These are phyloP conservation scores for Sitta carolinensis DNA, from an alignment of 2,797 vertebrate species.

Conservation along the genomic window DNA sequence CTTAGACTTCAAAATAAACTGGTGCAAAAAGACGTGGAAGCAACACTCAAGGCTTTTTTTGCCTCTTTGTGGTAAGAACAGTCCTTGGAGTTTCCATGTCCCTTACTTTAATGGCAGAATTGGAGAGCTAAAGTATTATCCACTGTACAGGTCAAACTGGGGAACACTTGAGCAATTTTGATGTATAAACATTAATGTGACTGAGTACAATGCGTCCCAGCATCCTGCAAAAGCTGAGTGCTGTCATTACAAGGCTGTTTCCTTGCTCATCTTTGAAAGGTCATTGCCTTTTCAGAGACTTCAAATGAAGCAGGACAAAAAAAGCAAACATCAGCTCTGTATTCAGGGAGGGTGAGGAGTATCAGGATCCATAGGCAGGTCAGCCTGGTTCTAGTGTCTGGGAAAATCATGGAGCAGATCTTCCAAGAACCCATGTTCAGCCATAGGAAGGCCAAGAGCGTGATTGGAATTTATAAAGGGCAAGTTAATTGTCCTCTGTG, in stretches of 20 bases:
- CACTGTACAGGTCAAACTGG: not conserved
- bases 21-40: not conserved
- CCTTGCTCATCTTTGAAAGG: not conserved
- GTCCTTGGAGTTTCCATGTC: not conserved
- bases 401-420: not conserved
- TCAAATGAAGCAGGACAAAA: not conserved
- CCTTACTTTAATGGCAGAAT: not conserved
- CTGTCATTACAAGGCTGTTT: fast-evolving
- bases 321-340: not conserved
- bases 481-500: not conserved
- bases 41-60: not conserved
- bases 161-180: not conserved
- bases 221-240: not conserved
- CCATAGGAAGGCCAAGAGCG: not conserved
- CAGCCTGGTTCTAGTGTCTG: not conserved
- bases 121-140: not conserved
- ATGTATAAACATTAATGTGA: not conserved
- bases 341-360: not conserved
- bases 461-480: not conserved
- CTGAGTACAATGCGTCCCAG: not conserved
- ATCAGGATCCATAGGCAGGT: not conserved
- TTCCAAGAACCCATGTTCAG: not conserved
- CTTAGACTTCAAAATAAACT: not conserved
- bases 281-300: not conserved
- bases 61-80: not conserved